A percentile compares a stretch with the other conserved stretches of the same genome.
Conservation (phyloP, 2,113 vertebrate genomes). For the Orientallactaga bullata region DNA sequence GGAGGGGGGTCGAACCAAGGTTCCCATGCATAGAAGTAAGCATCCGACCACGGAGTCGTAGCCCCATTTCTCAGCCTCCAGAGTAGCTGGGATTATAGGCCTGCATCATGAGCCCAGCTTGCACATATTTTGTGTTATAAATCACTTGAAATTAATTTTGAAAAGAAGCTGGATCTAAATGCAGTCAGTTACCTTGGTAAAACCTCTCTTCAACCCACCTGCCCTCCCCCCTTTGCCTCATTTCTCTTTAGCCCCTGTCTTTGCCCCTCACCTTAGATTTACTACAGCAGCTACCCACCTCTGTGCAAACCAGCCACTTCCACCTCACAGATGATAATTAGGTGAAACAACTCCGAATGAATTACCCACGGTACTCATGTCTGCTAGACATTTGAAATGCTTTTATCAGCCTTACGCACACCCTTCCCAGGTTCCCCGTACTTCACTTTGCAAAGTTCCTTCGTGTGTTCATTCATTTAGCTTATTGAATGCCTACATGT, state of each 20-base stretch:
- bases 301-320: fast-evolving
- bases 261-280: background rate
- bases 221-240: background rate
- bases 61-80: background rate
- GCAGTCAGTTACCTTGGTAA: background rate
- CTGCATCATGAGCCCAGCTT: background rate
- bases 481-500: background rate
- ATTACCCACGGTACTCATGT: background rate
- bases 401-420: background rate
- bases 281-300: background rate
- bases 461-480: background rate
- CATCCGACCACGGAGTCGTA: background rate
- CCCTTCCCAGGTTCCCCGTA: background rate
- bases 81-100: background rate
- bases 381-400: background rate
- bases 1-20: background rate
- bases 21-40: background rate
- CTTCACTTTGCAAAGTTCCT: background rate
- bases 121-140: background rate
- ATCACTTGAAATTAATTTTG: background rate
- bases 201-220: background rate
- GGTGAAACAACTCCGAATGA: background rate
- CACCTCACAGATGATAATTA: background rate
- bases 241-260: background rate
- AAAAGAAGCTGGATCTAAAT: background rate